Evolutionary conservation across 2,113 vertebrate genomes (phyloP).

Genomic region (Geothlypis trichas): DNA sequence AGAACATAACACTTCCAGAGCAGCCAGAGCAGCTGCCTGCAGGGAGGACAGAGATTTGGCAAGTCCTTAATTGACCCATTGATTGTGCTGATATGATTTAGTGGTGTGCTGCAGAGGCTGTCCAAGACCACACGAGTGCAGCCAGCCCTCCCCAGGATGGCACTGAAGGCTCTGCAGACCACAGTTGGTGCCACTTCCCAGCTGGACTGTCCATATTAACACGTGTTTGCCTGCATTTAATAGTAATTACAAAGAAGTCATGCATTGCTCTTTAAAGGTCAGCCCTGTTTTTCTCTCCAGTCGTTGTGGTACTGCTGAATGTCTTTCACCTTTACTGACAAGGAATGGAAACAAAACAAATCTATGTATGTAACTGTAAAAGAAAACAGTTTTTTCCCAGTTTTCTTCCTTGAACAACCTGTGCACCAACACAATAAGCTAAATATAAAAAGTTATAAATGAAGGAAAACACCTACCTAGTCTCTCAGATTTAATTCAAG

Average conservation of each 20-base stretch:
- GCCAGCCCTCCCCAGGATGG: not conserved
- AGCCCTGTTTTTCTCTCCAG: not conserved
- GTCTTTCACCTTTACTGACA: not conserved
- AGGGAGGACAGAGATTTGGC: not conserved
- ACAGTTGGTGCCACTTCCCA: not conserved
- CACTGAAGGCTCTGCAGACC: not conserved
- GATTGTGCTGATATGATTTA: not conserved
- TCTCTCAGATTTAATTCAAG: slow-evolving; percentile 46
- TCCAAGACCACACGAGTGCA: rapidly evolving
- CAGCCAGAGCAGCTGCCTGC: not conserved
- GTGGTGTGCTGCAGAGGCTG: not conserved
- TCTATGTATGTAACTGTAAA: not conserved
- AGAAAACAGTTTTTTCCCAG: not conserved
- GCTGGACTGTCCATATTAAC: not conserved
- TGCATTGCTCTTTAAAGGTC: not conserved
- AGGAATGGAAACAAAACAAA: slow-evolving; percentile 19
- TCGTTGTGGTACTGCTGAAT: not conserved
- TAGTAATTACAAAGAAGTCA: not conserved
- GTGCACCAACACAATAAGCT: not conserved
- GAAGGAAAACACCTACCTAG: not conserved
- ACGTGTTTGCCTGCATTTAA: not conserved
- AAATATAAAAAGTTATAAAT: not conserved
- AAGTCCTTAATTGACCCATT: not conserved
- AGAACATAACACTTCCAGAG: not conserved
- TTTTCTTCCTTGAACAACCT: not conserved